Conservation (phyloP, 2,797 vertebrate species). For the Syngnathus acus region DNA sequence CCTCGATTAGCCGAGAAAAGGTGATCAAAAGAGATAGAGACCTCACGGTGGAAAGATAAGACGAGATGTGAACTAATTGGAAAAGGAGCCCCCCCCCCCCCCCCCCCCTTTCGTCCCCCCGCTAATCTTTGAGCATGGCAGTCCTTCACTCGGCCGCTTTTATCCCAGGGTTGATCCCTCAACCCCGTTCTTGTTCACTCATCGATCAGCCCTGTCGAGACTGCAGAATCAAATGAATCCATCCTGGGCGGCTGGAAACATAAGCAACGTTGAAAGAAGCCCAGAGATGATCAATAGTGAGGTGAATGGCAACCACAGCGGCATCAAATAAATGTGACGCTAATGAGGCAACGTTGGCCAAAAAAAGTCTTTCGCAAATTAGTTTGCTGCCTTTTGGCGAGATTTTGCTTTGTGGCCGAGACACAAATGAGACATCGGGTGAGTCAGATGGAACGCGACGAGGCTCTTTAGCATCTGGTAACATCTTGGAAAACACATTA, state of each 20-base stretch:
- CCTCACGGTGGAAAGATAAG: conserved; percentile 21
- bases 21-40: conserved; percentile 8
- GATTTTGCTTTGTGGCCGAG: background rate
- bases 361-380: conserved; percentile 9
- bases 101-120: background rate
- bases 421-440: conserved; percentile 11
- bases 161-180: conserved; percentile 50
- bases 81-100: conserved; percentile 4
- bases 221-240: conserved; percentile 38
- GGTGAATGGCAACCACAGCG: background rate
- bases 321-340: conserved; percentile 7
- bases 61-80: conserved; percentile 41
- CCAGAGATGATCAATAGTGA: conserved; percentile 3
- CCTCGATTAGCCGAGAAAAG: conserved; percentile 11
- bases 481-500: background rate
- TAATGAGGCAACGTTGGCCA: conserved; percentile 45
- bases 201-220: conserved; percentile 41
- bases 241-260: conserved; percentile 13
- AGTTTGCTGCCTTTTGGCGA: conserved; percentile 7
- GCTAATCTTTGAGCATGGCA: conserved; percentile 49
- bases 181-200: conserved; percentile 48
- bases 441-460: conserved; percentile 10
- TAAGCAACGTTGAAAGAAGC: conserved; percentile 9
- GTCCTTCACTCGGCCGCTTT: conserved; percentile 26
- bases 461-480: background rate